Percentiles rank a stretch among this genome's conserved stretches.
Conservation (phyloP, 2,888 invertebrate genomes). For the Meiosimyza platycephala region DNA sequence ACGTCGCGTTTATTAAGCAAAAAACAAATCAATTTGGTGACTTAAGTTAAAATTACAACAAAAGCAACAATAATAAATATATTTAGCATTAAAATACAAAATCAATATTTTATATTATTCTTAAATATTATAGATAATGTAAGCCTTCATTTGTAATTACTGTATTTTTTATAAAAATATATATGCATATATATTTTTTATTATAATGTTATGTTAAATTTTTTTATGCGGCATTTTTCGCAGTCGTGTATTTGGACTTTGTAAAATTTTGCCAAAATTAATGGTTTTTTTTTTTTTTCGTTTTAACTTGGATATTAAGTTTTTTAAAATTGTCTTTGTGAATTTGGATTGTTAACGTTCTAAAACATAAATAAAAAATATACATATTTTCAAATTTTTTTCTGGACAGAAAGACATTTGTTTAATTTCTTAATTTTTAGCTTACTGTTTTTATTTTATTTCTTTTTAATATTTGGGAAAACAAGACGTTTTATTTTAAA, state of each 20-base stretch:
- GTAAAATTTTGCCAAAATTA: background rate
- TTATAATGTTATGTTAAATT: too few species aligned
- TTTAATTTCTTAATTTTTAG: slow-evolving; percentile 30
- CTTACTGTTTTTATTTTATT: slow-evolving; percentile 37
- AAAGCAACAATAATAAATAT: too few species aligned
- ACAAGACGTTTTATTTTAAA: slow-evolving; percentile 63
- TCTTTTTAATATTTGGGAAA: slow-evolving; percentile 58
- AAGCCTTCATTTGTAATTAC: too few species aligned
- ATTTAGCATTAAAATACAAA: too few species aligned
- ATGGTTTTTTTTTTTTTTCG: background rate
- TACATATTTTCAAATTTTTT: background rate
- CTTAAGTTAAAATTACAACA: too few species aligned
- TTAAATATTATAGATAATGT: too few species aligned
- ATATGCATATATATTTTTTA: too few species aligned
- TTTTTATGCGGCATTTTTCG: too few species aligned
- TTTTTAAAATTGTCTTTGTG: slow-evolving; percentile 4
- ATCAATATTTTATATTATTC: too few species aligned
- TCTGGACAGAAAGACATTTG: background rate
- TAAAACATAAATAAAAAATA: background rate
- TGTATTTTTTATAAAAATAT: too few species aligned
- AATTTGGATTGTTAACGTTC: background rate
- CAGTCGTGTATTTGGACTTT: background rate
- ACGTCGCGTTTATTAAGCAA: background rate
- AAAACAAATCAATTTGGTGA: background rate
- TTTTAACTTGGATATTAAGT: background rate